Conservation (phyloP, 2,797 vertebrate species). For the Vireo griseus region DNA sequence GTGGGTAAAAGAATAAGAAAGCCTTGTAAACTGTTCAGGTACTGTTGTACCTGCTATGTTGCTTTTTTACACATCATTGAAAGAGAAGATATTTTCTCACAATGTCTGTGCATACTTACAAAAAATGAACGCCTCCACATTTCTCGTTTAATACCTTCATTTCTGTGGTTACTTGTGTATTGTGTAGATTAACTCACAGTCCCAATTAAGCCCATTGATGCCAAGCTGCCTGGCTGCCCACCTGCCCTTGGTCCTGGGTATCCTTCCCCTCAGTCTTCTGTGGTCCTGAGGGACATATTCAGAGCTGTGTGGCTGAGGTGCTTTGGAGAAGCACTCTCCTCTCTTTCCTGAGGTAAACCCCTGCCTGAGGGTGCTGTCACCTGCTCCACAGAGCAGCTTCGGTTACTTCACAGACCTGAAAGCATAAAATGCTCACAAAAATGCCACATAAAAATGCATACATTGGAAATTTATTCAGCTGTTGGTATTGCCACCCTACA, state of each 20-base stretch:
- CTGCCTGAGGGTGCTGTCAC: neutral
- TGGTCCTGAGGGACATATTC: neutral
- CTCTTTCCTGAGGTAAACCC: neutral
- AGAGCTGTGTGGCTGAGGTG: fast-evolving
- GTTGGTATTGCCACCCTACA: fast-evolving
- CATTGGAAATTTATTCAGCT: neutral
- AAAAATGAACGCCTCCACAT: neutral
- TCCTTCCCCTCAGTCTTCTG: neutral
- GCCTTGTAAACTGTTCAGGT: neutral
- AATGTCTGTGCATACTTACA: neutral
- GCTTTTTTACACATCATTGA: neutral
- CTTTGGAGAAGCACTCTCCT: neutral
- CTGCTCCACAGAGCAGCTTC: fast-evolving
- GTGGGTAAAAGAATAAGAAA: conserved; percentile 8
- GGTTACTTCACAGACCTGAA: neutral
- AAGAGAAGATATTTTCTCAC: neutral
- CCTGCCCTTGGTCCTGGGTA: fast-evolving
- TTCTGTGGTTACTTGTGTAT: neutral
- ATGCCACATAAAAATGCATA: neutral
- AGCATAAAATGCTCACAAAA: neutral
- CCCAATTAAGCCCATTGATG: neutral
- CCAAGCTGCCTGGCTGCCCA: neutral
- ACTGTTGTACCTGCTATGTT: neutral
- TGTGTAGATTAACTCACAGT: neutral
- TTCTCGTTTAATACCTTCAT: neutral